phyloP scores from a whole-genome alignment of 2,113 vertebrate genomes.

The Hypanus sabinus region DNA sequence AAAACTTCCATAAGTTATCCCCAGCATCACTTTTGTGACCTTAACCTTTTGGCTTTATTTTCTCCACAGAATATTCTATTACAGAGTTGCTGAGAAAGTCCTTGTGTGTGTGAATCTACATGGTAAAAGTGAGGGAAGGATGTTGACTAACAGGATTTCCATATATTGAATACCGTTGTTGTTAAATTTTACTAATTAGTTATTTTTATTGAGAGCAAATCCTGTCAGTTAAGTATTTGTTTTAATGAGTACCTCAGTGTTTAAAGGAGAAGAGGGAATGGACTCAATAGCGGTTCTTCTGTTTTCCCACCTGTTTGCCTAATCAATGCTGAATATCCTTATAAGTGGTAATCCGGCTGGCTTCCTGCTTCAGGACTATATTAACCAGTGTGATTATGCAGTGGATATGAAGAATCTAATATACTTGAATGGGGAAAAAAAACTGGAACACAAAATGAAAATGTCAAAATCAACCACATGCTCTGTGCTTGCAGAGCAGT shows the following conservation, averaged over 20 bases:
- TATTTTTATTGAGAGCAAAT: not conserved
- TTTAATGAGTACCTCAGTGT: not conserved
- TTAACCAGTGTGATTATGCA: constrained; percentile 43
- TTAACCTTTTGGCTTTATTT: constrained; percentile 43
- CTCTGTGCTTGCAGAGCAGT: not conserved
- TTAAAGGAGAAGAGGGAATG: not conserved
- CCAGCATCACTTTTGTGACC: constrained; percentile 39
- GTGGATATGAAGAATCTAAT: constrained; percentile 17
- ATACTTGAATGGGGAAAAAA: not conserved
- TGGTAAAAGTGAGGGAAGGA: not conserved
- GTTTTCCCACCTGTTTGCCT: constrained; percentile 59
- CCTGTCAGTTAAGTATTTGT: not conserved
- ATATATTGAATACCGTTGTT: not conserved
- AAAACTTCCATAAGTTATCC: constrained; percentile 43
- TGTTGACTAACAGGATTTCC: not conserved
- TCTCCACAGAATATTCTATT: constrained; percentile 45
- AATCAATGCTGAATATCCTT: constrained; percentile 68
- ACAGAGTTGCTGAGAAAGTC: constrained; percentile 25
- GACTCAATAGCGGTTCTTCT: constrained; percentile 39
- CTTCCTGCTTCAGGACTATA: constrained; percentile 49
- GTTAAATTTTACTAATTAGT: not conserved
- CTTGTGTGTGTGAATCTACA: constrained; percentile 11
- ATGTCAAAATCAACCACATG: not conserved
- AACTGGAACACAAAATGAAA: not conserved
- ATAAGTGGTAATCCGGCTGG: constrained; percentile 53